A percentile compares a stretch with the other conserved stretches of the same genome.
Conservation (phyloP, 2,888 invertebrate genomes). For the Pammene aurita region DNA sequence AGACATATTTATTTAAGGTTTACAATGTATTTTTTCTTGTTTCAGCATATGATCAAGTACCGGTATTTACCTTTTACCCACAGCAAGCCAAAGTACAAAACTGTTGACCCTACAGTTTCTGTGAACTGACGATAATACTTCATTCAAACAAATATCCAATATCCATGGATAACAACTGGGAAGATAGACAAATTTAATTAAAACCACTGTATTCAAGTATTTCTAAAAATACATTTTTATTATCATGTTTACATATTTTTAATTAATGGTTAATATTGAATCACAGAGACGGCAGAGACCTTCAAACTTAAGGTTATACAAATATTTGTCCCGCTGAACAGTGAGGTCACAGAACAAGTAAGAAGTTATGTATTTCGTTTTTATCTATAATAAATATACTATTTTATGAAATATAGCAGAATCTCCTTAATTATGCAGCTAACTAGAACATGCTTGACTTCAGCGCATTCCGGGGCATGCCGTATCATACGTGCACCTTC, state of each 20-base stretch:
- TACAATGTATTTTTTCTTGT: constrained; percentile 55
- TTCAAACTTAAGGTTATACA: background rate
- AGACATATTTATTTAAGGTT: constrained; percentile 8
- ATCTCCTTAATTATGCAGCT: background rate
- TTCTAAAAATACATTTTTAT: constrained; percentile 81
- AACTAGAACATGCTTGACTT: background rate
- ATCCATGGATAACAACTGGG: constrained; percentile 51
- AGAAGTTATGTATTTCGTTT: background rate
- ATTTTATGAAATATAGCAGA: background rate
- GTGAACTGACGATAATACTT: constrained; percentile 69
- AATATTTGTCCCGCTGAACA: background rate
- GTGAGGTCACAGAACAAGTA: background rate
- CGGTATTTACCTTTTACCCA: constrained; percentile 99
- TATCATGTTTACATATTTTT: constrained; percentile 70
- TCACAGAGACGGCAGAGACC: background rate
- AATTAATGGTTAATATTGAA: constrained; percentile 45
- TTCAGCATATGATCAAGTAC: constrained; percentile 99
- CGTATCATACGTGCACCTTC: too few species aligned
- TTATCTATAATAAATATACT: background rate
- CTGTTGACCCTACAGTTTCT: constrained; percentile 70
- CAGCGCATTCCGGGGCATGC: too few species aligned
- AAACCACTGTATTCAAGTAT: constrained; percentile 77
- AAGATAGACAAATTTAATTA: constrained; percentile 69
- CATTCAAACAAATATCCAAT: constrained; percentile 51
- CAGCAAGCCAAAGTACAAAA: constrained; percentile 97